Conservation (phyloP, 1,140 invertebrate genomes). For the Magallana angulata region DNA sequence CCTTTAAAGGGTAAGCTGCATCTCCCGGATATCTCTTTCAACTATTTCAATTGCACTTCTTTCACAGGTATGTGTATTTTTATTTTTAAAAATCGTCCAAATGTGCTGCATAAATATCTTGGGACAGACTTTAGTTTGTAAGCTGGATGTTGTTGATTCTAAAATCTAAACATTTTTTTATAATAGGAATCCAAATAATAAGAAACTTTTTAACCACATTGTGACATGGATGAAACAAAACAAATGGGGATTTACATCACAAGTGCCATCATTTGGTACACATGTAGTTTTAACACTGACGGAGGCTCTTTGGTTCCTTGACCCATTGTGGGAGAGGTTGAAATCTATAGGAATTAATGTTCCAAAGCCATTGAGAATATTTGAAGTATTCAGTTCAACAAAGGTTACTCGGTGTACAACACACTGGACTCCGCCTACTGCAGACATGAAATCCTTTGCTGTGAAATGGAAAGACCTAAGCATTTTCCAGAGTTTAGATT, state of each 20-base stretch:
- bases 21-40: conserved; percentile 41
- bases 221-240: not conserved
- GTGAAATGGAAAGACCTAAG: conserved; percentile 44
- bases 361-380: conserved; percentile 20
- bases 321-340: not conserved
- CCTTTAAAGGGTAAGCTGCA: conserved; percentile 57
- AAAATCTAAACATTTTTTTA: not conserved
- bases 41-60: no score
- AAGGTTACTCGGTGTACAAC: conserved; percentile 46
- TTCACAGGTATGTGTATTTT: no score
- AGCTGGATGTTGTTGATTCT: not conserved
- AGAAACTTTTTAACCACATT: conserved; percentile 11
- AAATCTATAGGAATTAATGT: not conserved
- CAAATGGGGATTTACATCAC: not conserved
- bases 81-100: no score
- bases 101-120: no score
- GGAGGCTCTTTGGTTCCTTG: not conserved
- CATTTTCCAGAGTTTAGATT: conserved; percentile 46
- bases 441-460: conserved; percentile 45
- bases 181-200: conserved; percentile 8
- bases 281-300: not conserved
- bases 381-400: conserved; percentile 58
- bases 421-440: conserved; percentile 46
- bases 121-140: not conserved
- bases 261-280: not conserved